These are phyloP conservation scores for Castor canadensis DNA, from an alignment of 2,113 vertebrate species.

Conservation along the genomic window DNA sequence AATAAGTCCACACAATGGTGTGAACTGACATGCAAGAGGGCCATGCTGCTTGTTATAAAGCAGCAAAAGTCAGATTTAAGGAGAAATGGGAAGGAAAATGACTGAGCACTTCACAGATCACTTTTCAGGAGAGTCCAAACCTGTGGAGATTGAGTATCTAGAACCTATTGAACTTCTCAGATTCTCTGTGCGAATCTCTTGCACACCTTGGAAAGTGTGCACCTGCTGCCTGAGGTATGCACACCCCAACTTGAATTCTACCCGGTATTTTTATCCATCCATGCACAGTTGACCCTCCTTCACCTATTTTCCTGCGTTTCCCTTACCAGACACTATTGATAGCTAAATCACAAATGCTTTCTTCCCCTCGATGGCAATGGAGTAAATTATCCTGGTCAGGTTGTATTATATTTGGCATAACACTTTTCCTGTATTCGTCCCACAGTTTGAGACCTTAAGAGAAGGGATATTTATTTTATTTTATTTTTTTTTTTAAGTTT, in stretches of 20 bases:
- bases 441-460: not conserved
- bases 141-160: too few species aligned
- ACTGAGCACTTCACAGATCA: too few species aligned
- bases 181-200: not conserved
- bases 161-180: not conserved
- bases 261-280: not conserved
- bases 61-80: not conserved
- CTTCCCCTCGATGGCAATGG: not conserved
- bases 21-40: not conserved
- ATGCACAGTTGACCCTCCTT: not conserved
- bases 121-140: not conserved
- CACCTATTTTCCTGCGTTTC: not conserved
- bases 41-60: not conserved
- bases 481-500: too few species aligned
- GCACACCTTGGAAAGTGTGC: not conserved
- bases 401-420: not conserved
- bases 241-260: rapidly evolving
- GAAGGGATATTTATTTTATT: too few species aligned
- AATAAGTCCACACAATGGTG: not conserved
- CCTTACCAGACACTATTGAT: not conserved
- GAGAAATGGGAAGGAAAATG: not conserved
- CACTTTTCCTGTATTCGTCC: not conserved
- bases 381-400: not conserved
- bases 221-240: not conserved
- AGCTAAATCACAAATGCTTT: not conserved